A percentile compares a stretch with the other conserved stretches of the same genome.
Conservation (phyloP, 2,888 invertebrate genomes). For the Geophilus truncorum region DNA sequence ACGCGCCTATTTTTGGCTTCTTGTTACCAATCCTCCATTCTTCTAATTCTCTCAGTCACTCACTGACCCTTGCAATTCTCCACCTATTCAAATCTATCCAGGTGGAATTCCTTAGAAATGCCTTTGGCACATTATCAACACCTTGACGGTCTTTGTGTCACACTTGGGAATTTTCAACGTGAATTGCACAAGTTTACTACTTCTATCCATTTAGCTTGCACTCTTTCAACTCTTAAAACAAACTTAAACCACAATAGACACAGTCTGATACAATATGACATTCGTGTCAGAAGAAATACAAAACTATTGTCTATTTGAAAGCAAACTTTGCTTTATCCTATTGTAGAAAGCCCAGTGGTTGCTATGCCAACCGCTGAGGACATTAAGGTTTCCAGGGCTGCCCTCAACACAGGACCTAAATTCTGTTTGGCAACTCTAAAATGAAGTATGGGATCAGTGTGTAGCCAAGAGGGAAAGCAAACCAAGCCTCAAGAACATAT, state of each 20-base stretch:
- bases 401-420: neutral
- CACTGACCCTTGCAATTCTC: neutral
- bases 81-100: neutral
- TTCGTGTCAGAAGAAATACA: neutral
- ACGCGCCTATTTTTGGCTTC: neutral
- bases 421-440: constrained; percentile 24
- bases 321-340: constrained; percentile 7
- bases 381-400: constrained; percentile 6
- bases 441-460: constrained; percentile 4
- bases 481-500: neutral
- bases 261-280: neutral
- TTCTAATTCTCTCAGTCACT: neutral
- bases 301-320: constrained; percentile 7
- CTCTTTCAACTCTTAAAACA: neutral
- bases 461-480: constrained; percentile 13
- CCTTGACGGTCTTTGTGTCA: neutral
- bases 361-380: constrained; percentile 9
- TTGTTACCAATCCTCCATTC: neutral
- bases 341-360: neutral
- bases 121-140: neutral
- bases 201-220: too few species aligned
- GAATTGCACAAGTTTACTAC: neutral
- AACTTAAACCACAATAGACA: neutral
- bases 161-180: neutral
- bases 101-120: neutral